phyloP scores from a whole-genome alignment of 2,888 invertebrate genomes.

The Trissolcus brochymenae region DNA sequence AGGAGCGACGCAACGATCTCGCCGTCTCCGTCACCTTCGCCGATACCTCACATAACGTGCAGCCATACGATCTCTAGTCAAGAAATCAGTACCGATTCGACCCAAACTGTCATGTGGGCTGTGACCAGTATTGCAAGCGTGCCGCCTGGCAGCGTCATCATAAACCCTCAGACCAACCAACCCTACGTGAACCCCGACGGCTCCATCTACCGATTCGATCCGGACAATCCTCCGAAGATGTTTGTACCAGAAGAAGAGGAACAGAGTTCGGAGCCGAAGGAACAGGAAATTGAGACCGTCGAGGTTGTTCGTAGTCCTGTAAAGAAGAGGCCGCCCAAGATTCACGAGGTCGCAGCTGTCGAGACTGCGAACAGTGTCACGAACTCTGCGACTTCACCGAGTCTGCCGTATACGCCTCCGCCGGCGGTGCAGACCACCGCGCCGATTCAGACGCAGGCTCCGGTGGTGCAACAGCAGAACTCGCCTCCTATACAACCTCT shows the following conservation, averaged over 20 bases:
- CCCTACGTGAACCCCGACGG: conserved; percentile 88
- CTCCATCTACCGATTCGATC: conserved; percentile 86
- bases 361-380: conserved; percentile 60
- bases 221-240: conserved; percentile 81
- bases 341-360: conserved; percentile 42
- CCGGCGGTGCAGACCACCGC: conserved; percentile 55
- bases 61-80: conserved; percentile 74
- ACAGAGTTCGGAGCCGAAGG: conserved; percentile 3
- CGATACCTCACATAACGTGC: conserved; percentile 69
- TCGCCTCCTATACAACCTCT: conserved; percentile 64
- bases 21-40: conserved; percentile 73
- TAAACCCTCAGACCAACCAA: conserved; percentile 89
- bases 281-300: conserved; percentile 12
- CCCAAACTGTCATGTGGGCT: conserved; percentile 86
- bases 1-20: conserved; percentile 77
- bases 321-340: conserved; percentile 28
- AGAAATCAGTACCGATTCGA: conserved; percentile 65
- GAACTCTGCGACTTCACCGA: conserved; percentile 72
- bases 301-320: conserved; percentile 29
- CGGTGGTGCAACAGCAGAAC: conserved; percentile 4
- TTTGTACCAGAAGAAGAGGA: conserved; percentile 54
- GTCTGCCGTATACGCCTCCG: conserved; percentile 68
- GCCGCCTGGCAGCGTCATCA: conserved; percentile 91
- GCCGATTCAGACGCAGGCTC: conserved; percentile 30
- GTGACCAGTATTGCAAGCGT: conserved; percentile 91